Evolutionary conservation across 2,113 vertebrate genomes (phyloP).

Genomic region (Rhea pennata): DNA sequence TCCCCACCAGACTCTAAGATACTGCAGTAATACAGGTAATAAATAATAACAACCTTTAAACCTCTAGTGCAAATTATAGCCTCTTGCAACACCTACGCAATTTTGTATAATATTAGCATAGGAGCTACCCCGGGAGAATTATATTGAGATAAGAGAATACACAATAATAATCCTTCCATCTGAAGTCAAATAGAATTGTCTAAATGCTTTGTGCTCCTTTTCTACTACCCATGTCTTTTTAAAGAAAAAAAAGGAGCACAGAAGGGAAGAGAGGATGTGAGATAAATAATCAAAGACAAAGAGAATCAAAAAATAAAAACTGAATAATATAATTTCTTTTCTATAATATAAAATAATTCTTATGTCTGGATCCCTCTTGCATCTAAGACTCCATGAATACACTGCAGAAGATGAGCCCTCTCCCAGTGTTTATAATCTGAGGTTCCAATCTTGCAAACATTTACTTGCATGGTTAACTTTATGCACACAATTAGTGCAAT

Average conservation of each 20-base stretch:
- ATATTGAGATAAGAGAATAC: conserved; percentile 43
- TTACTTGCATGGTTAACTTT: conserved; percentile 71
- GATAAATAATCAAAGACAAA: not conserved
- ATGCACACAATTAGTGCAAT: conserved; percentile 72
- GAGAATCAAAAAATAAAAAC: not conserved
- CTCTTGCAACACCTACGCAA: conserved; percentile 63
- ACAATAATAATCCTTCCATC: conserved; percentile 26
- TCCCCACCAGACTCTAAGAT: conserved; percentile 52
- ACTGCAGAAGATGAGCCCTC: conserved; percentile 45
- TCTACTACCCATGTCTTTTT: not conserved
- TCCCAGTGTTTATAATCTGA: conserved; percentile 62
- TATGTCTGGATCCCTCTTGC: not conserved
- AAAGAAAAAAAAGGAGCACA: not conserved
- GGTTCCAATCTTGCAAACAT: conserved; percentile 71
- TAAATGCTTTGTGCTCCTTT: not conserved
- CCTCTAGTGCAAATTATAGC: conserved; percentile 61
- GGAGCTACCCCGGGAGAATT: conserved; percentile 35
- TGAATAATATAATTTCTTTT: not conserved
- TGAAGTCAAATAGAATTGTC: conserved; percentile 23
- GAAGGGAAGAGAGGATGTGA: not conserved
- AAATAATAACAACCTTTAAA: conserved; percentile 71
- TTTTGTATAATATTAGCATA: conserved; percentile 60
- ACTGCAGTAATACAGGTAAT: conserved; percentile 40
- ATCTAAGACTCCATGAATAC: not conserved
- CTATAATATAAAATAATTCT: not conserved